Conservation (phyloP, 2,113 vertebrate species). For the Cynoglossus semilaevis region DNA sequence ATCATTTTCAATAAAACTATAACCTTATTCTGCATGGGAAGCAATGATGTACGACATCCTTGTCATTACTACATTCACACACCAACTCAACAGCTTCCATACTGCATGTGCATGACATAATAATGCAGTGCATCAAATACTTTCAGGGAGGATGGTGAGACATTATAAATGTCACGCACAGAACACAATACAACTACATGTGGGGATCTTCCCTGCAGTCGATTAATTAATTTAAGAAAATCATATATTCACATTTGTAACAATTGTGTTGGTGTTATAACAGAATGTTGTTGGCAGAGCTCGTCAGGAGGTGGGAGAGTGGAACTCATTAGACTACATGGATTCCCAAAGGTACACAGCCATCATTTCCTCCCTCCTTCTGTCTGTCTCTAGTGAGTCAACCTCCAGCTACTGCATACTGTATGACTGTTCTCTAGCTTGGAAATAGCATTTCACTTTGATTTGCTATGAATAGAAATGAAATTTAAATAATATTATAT, state of each 20-base stretch:
- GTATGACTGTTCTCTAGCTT: constrained; percentile 3
- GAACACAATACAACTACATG: constrained; percentile 20
- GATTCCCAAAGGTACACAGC: constrained; percentile 30
- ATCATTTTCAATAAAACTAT: no score
- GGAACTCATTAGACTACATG: constrained; percentile 31
- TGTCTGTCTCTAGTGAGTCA: constrained; percentile 2
- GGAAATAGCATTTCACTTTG: background rate
- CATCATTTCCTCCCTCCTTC: constrained; percentile 12
- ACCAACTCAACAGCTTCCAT: constrained; percentile 8
- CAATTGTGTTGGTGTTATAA: constrained; percentile 1
- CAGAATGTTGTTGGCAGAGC: constrained; percentile 13
- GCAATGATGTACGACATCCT: no score
- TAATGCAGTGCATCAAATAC: constrained; percentile 3
- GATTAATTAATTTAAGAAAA: constrained; percentile 32
- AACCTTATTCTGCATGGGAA: no score
- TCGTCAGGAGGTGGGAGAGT: constrained; percentile 30
- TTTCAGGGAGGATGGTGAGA: constrained; percentile 19
- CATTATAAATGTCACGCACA: constrained; percentile 42
- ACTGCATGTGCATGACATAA: constrained; percentile 14
- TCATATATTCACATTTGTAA: constrained; percentile 13
- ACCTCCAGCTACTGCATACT: constrained; percentile 1
- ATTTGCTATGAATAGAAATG: background rate
- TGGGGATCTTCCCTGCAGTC: constrained; percentile 28
- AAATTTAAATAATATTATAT: background rate
- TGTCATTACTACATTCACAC: no score